Evolutionary conservation across 2,113 vertebrate species (phyloP).

Genomic region (Chaetodon auriga): DNA sequence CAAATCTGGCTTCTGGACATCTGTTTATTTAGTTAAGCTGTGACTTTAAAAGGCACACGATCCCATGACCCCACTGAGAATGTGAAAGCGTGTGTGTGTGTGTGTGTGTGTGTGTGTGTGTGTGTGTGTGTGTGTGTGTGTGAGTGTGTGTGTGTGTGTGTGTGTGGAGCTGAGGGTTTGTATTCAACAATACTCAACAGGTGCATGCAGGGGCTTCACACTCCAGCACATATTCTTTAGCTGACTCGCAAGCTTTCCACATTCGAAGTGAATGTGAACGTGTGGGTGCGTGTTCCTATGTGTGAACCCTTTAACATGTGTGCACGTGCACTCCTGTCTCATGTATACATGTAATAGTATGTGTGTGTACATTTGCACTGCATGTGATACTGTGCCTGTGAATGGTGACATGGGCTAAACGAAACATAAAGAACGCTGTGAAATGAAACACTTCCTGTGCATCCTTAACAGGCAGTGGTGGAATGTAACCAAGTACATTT

Average conservation of each 20-base stretch:
- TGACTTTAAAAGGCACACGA: conserved; percentile 10
- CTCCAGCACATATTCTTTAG: conserved; percentile 1
- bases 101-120: conserved; percentile 3
- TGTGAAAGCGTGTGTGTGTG: not conserved
- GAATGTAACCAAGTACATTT: no score
- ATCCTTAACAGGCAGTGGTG: not conserved
- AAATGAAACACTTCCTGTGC: conserved; percentile 21
- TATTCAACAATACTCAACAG: conserved; percentile 67
- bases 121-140: no score
- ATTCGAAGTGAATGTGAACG: conserved; percentile 18
- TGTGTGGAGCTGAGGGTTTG: not conserved
- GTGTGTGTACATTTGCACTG: conserved; percentile 20
- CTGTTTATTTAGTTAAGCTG: conserved; percentile 22
- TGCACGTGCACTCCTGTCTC: not conserved
- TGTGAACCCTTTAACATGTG: conserved; percentile 5
- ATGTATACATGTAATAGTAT: not conserved
- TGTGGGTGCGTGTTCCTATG: not conserved
- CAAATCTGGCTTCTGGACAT: conserved; percentile 27
- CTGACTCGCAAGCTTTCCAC: conserved; percentile 38
- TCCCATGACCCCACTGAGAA: not conserved
- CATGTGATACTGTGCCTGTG: conserved; percentile 10
- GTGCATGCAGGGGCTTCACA: conserved; percentile 35
- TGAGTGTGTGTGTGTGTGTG: no score
- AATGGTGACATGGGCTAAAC: not conserved
- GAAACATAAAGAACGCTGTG: conserved; percentile 18